Base-by-base conservation (phyloP, 2,797 vertebrate species). In the Intellagama lesueurii region DNA sequence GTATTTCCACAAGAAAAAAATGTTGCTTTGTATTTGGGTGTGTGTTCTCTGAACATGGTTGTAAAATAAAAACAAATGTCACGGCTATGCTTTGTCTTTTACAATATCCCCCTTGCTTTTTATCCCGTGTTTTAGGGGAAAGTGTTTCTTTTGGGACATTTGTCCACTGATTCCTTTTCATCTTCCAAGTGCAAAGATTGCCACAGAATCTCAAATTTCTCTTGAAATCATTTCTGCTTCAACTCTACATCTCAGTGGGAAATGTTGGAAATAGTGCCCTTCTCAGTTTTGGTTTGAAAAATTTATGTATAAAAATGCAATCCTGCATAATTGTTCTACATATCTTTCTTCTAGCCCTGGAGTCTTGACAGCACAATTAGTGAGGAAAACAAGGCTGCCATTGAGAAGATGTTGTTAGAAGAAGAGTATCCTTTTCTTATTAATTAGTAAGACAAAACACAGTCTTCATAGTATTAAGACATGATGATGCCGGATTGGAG, bases 401-500 rank as follows among this genome's bases (percentile, higher is more conserved):
- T 99, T 92, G 97, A 99, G 97, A 99, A 97, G 93, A 99, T 99
- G 99, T 95, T 99, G 93, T 95, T 99, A 94, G 99, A 99, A 95
- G 99, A 99, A 96, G 98, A 99, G 98, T 99, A 99, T 99, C 99
- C 98, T 99, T 98, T 94, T 72, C 4, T 64, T 90, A 5, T 56
- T 68, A 78, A 1, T 78, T 1, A 64, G 84, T 64, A 6, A 64
- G 64, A 75, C 1, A 52, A 32, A 0, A 72, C 52, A 88, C 77
- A 70, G 1, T 2, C 8, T 77, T 17, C 24, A 0, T 76, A 88
- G 28, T 2, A n/a, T 35, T 4, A 88, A 85, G 75, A 90, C 86
- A n/a, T 17, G 24, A 52, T 77, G 49, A 16, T 76, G 83, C 7
- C 80, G 68, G 11, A 7, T 85, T 49, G 40, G 52, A 76, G 26